These are phyloP conservation scores for Scortum barcoo DNA, from an alignment of 2,113 vertebrate species.

Conservation along the genomic window DNA sequence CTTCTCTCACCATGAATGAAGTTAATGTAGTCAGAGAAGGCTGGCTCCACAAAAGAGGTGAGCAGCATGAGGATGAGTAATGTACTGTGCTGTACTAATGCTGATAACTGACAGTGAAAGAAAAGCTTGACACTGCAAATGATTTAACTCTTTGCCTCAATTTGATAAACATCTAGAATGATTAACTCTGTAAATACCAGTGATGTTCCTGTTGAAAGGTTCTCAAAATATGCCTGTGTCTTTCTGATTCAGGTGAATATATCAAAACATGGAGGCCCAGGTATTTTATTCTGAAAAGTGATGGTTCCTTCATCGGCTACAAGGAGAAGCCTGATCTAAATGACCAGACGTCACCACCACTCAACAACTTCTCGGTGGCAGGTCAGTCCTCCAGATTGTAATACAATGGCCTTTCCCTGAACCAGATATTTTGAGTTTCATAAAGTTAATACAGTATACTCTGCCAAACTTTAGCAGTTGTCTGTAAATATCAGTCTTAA, in stretches of 20 bases:
- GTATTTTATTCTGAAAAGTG: conserved; percentile 92
- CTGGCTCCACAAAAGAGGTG: conserved; percentile 84
- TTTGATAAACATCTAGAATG: background rate
- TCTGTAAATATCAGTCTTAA: background rate
- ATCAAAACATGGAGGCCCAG: conserved; percentile 93
- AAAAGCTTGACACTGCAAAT: background rate
- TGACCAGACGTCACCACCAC: conserved; percentile 86
- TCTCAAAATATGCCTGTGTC: background rate
- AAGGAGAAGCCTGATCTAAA: conserved; percentile 90
- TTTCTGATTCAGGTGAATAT: conserved; percentile 87
- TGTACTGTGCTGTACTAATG: background rate
- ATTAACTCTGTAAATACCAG: background rate
- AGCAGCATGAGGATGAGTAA: background rate
- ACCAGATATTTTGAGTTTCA: background rate
- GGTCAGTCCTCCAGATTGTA: conserved; percentile 72
- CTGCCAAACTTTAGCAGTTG: background rate
- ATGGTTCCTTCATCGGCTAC: conserved; percentile 93
- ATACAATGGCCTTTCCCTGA: background rate
- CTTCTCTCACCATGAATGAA: conserved; percentile 78
- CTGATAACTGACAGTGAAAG: background rate
- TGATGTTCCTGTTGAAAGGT: background rate
- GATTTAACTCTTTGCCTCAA: background rate
- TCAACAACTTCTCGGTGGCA: conserved; percentile 94
- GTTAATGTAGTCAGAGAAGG: conserved; percentile 79
- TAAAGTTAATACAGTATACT: background rate